phyloP scores from a whole-genome alignment of 2,888 invertebrate genomes.

The Caenorhabditis japonica region DNA sequence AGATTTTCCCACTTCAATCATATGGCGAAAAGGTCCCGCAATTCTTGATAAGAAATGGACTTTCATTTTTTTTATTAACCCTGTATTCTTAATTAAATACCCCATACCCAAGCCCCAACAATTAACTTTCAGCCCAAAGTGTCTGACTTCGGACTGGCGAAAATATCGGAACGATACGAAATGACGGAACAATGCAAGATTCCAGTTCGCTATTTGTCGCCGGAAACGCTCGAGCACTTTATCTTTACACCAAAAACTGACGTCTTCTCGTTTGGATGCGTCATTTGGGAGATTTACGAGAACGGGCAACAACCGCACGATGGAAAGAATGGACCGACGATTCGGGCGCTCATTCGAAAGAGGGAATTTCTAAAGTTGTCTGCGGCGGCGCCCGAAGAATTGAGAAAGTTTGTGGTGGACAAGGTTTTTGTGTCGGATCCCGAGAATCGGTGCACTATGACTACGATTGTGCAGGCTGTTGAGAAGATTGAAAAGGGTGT shows the following conservation, averaged over 20 bases:
- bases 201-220: conserved; percentile 36
- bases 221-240: conserved; percentile 34
- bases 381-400: conserved; percentile 16
- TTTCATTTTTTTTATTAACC: too few relatives aligned
- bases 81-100: too few relatives aligned
- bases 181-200: conserved; percentile 21
- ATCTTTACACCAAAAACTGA: conserved; percentile 42
- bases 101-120: not conserved
- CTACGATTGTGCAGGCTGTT: not conserved
- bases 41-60: too few relatives aligned
- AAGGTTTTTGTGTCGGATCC: conserved; percentile 44
- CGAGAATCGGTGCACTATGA: conserved; percentile 48
- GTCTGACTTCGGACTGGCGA: conserved; percentile 22
- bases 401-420: conserved; percentile 22
- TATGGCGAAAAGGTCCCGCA: too few relatives aligned
- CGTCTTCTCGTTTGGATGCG: conserved; percentile 45
- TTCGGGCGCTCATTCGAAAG: conserved; percentile 22
- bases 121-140: conserved; percentile 20
- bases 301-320: conserved; percentile 45
- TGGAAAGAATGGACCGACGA: conserved; percentile 39
- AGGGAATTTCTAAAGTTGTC: conserved; percentile 32
- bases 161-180: conserved; percentile 5
- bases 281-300: conserved; percentile 51
- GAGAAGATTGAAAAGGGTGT: too few relatives aligned
- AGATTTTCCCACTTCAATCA: too few relatives aligned